A percentile compares a stretch with the other conserved stretches of the same genome.
Evolutionary conservation across 23 tunicate species (phyloP).

Genomic region (Oikopleura albicans): DNA sequence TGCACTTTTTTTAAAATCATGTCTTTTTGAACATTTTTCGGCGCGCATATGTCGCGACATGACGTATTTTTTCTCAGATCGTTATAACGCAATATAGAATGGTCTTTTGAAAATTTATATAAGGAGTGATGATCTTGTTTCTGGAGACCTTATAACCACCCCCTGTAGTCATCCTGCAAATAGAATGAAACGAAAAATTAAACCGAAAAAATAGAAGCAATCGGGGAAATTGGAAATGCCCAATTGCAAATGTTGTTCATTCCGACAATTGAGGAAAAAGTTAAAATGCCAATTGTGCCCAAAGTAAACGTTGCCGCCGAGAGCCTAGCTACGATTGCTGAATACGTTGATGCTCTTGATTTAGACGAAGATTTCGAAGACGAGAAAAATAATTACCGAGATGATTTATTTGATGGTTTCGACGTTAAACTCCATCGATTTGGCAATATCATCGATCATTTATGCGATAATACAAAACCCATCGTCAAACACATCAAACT

Average conservation of each 20-base stretch:
- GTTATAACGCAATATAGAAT: neutral
- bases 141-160: too few relatives aligned
- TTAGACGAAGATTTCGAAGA: slow-evolving; percentile 3
- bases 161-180: too few relatives aligned
- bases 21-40: neutral
- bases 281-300: neutral
- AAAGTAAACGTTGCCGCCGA: neutral
- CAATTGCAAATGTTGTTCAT: neutral
- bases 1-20: neutral
- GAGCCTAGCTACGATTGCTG: neutral
- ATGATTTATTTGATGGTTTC: neutral
- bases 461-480: neutral
- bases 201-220: neutral
- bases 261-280: neutral
- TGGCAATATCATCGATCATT: neutral
- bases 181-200: neutral
- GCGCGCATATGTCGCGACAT: neutral
- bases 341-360: neutral
- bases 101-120: too few relatives aligned
- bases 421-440: neutral
- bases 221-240: neutral
- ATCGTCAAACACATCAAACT: too few relatives aligned
- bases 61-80: neutral
- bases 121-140: too few relatives aligned
- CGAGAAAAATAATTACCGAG: neutral